Conservation (phyloP, 1,140 invertebrate species). For the Nixonia krombeini region DNA sequence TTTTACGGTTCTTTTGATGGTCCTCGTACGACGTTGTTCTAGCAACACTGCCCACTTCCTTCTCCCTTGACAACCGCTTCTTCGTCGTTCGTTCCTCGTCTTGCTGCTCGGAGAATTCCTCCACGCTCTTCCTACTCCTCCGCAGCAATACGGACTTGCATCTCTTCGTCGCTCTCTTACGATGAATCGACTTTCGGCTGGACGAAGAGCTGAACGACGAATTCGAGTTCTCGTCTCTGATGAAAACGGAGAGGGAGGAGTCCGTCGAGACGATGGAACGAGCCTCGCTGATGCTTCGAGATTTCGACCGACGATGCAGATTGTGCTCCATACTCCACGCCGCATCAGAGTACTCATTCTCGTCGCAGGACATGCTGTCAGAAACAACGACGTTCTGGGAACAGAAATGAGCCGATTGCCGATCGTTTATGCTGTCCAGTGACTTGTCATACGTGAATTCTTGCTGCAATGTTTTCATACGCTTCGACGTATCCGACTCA, state of each 20-base stretch:
- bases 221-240: slow-evolving; percentile 31
- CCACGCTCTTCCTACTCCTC: slow-evolving; percentile 8
- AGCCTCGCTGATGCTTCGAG: not conserved
- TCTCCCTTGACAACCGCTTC: not conserved
- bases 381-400: not conserved
- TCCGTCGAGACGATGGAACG: slow-evolving; percentile 8
- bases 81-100: slow-evolving; percentile 1
- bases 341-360: too few relatives aligned
- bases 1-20: slow-evolving; percentile 19
- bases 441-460: not conserved
- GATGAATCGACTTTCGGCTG: not conserved
- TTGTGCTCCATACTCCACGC: too few relatives aligned
- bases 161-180: not conserved
- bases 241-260: slow-evolving; percentile 15
- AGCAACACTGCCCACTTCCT: not conserved
- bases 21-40: slow-evolving; percentile 23
- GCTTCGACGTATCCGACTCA: too few relatives aligned
- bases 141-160: slow-evolving; percentile 7
- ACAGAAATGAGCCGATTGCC: not conserved
- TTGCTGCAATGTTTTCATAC: too few relatives aligned
- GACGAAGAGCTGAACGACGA: slow-evolving; percentile 4
- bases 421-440: not conserved
- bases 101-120: not conserved
- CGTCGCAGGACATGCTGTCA: too few relatives aligned
- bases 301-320: too few relatives aligned